phyloP scores from a whole-genome alignment of 2,797 vertebrate species.

The Artibeus jamaicensis region DNA sequence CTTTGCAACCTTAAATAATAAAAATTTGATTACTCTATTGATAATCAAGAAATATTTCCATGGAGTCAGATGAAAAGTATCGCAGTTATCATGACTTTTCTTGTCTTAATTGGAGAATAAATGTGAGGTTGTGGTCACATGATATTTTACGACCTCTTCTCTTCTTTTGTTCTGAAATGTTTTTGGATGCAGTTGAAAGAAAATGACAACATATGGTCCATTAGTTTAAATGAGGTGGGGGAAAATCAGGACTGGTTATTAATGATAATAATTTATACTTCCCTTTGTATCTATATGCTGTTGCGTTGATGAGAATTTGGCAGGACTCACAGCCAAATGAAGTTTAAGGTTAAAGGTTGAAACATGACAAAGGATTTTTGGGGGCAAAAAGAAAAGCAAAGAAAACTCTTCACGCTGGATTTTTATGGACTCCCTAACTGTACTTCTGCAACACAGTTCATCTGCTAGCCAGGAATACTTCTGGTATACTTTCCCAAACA shows the following conservation, averaged over 20 bases:
- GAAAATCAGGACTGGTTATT: constrained; percentile 68
- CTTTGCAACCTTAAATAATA: background rate
- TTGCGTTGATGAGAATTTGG: constrained; percentile 67
- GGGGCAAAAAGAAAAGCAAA: constrained; percentile 1
- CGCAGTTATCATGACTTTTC: constrained; percentile 62
- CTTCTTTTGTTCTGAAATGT: constrained; percentile 77
- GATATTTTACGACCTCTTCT: constrained; percentile 76
- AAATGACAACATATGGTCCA: constrained; percentile 79
- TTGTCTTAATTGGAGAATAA: constrained; percentile 79
- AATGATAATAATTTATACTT: constrained; percentile 78
- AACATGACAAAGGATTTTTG: constrained; percentile 27
- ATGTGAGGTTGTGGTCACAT: constrained; percentile 72
- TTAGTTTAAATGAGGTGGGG: constrained; percentile 73
- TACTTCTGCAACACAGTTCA: background rate
- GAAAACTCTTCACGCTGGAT: background rate
- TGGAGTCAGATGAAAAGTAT: constrained; percentile 72
- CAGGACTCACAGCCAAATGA: constrained; percentile 59
- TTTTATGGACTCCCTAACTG: background rate
- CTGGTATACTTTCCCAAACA: background rate
- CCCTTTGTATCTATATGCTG: constrained; percentile 70
- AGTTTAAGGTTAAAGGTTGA: constrained; percentile 61
- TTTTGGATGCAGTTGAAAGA: constrained; percentile 83
- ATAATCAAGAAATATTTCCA: constrained; percentile 24
- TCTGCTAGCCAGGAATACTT: background rate
- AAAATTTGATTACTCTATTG: background rate